phyloP scores from a whole-genome alignment of 1,140 invertebrate genomes.

The Copidosoma floridanum region DNA sequence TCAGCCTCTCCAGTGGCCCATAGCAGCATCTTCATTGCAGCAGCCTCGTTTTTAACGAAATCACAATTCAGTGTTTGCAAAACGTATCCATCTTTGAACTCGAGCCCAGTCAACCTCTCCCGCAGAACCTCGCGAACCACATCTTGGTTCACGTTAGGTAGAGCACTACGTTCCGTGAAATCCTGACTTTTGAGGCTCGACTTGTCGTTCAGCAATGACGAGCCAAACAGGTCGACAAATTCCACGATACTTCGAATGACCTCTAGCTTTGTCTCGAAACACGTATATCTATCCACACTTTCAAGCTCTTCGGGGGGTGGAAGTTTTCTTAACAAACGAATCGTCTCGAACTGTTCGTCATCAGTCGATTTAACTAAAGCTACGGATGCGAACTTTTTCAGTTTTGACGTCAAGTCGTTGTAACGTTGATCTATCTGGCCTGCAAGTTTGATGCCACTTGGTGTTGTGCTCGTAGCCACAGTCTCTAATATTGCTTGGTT shows the following conservation, averaged over 20 bases:
- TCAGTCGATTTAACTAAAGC: background rate
- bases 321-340: conserved; percentile 21
- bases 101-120: conserved; percentile 33
- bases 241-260: too few species aligned
- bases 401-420: background rate
- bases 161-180: background rate
- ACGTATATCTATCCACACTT: conserved; percentile 31
- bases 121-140: conserved; percentile 28
- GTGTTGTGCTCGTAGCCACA: conserved; percentile 8
- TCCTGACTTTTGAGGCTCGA: background rate
- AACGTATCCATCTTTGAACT: conserved; percentile 38
- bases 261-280: conserved; percentile 39
- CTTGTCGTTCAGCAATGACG: conserved; percentile 3
- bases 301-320: conserved; percentile 26
- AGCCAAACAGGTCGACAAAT: conserved; percentile 3
- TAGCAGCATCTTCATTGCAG: conserved; percentile 26
- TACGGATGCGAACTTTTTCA: too few species aligned
- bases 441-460: background rate
- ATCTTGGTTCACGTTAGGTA: conserved; percentile 27
- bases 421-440: conserved; percentile 29
- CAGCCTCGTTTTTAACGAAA: conserved; percentile 30
- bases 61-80: conserved; percentile 39
- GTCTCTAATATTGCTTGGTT: conserved; percentile 36
- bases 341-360: background rate
- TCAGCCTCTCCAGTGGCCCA: conserved; percentile 30